Evolutionary conservation across 30 jellyfish, hydroid and myxozoan genomes (phyloP).

Genomic region (Catostylus mosaicus): DNA sequence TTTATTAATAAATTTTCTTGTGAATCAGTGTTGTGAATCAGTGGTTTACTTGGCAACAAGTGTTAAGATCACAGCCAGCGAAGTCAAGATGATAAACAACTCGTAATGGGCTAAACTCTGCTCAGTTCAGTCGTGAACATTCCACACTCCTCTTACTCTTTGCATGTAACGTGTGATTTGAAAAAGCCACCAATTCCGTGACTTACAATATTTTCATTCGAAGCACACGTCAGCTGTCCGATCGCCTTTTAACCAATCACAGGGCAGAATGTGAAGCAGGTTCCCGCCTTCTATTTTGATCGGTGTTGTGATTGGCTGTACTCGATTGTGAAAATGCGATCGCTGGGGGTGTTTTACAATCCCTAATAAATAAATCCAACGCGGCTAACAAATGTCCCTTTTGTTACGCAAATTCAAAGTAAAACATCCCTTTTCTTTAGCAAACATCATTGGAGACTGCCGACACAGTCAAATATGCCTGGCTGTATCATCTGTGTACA

Average conservation of each 20-base stretch:
- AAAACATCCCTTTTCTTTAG: constrained; percentile 16
- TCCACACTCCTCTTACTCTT: neutral
- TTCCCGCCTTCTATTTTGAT: constrained; percentile 66
- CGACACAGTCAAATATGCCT: constrained; percentile 8
- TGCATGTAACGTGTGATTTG: neutral
- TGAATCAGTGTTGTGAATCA: no score
- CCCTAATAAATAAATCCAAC: constrained; percentile 5
- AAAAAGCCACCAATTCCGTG: neutral
- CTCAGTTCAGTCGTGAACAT: neutral
- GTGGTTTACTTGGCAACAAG: no score
- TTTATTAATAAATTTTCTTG: neutral
- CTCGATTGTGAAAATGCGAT: constrained; percentile 12
- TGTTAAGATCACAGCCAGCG: no score
- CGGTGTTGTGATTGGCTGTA: constrained; percentile 38
- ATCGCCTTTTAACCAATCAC: constrained; percentile 32
- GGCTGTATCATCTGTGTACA: constrained; percentile 29
- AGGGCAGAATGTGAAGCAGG: constrained; percentile 22
- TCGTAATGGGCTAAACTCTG: neutral
- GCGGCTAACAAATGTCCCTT: constrained; percentile 18
- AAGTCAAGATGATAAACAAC: neutral
- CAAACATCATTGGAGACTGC: constrained; percentile 10
- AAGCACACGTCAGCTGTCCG: constrained; percentile 64
- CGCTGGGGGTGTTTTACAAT: constrained; percentile 29
- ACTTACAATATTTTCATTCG: constrained; percentile 16
- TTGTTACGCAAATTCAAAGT: constrained; percentile 4